Evolutionary conservation across 1,140 invertebrate genomes (phyloP).

Genomic region (Ceratina japonica): DNA sequence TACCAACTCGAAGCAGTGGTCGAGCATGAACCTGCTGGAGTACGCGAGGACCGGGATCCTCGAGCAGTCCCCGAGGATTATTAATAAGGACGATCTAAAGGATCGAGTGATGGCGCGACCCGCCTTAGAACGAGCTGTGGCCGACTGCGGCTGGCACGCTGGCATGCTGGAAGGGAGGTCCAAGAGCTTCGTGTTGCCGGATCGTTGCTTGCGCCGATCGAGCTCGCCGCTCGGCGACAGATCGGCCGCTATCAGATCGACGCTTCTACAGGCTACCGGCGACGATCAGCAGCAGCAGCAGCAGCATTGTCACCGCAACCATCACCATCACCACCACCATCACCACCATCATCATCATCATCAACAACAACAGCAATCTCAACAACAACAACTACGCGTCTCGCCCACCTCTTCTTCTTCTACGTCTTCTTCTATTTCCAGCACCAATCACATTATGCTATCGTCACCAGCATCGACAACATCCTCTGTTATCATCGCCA

Average conservation of each 20-base stretch:
- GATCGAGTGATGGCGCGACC: conserved; percentile 66
- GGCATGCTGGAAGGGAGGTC: conserved; percentile 71
- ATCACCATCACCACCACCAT: conserved; percentile 45
- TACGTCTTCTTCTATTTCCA: conserved; percentile 76
- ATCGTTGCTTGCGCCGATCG: conserved; percentile 63
- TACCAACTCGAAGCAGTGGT: neutral
- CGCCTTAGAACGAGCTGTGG: conserved; percentile 55
- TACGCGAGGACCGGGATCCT: neutral
- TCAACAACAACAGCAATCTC: conserved; percentile 56
- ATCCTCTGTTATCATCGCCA: conserved; percentile 65
- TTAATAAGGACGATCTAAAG: conserved; percentile 8
- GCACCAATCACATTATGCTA: conserved; percentile 77
- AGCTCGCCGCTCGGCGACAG: conserved; percentile 61
- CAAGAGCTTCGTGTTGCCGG: conserved; percentile 73
- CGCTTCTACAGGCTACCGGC: conserved; percentile 42
- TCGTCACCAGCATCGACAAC: conserved; percentile 66
- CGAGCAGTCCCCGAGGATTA: neutral
- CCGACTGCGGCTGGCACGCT: conserved; percentile 65
- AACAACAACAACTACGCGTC: conserved; percentile 57
- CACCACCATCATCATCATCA: conserved; percentile 47
- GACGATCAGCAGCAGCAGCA: conserved; percentile 42
- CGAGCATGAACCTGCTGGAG: conserved; percentile 24
- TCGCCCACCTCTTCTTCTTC: conserved; percentile 72
- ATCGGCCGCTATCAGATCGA: conserved; percentile 46
- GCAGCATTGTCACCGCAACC: conserved; percentile 47